Percentiles rank a stretch among this genome's conserved stretches.
phyloP scores from a whole-genome alignment of 2,113 vertebrate genomes.

The Ellobius talpinus region DNA sequence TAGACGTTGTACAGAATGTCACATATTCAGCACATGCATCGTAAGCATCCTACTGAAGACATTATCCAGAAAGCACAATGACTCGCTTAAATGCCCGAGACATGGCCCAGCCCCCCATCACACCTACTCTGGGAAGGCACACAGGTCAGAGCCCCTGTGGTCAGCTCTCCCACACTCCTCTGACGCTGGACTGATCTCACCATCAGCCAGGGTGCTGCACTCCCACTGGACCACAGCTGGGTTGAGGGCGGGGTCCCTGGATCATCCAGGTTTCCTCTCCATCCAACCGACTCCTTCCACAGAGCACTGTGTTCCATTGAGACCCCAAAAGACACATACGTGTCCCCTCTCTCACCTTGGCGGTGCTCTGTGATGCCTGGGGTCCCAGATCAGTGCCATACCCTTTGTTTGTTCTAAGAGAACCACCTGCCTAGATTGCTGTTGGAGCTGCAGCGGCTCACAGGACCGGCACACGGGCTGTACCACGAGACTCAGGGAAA shows the following conservation, averaged over 20 bases:
- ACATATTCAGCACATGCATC: neutral
- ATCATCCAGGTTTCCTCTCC: neutral
- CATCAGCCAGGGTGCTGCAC: neutral
- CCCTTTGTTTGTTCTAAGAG: neutral
- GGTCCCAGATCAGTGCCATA: neutral
- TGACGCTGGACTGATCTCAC: neutral
- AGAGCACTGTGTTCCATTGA: too few species aligned
- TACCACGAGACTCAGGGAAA: neutral
- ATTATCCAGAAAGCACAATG: accelerated
- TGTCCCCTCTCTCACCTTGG: accelerated
- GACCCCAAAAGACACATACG: neutral
- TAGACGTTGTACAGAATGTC: accelerated
- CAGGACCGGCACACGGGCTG: accelerated
- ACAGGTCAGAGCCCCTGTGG: accelerated
- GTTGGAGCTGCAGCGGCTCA: too few species aligned
- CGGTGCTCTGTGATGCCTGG: neutral
- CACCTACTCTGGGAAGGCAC: neutral
- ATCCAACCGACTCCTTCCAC: neutral
- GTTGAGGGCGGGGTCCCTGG: neutral
- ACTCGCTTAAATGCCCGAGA: accelerated
- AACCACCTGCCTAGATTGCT: neutral
- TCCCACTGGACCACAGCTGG: neutral
- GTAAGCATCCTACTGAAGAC: neutral
- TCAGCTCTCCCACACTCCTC: neutral
- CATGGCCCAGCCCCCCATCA: neutral